Evolutionary conservation across 2,113 vertebrate species (phyloP).

Genomic region (Orcinus orca): DNA sequence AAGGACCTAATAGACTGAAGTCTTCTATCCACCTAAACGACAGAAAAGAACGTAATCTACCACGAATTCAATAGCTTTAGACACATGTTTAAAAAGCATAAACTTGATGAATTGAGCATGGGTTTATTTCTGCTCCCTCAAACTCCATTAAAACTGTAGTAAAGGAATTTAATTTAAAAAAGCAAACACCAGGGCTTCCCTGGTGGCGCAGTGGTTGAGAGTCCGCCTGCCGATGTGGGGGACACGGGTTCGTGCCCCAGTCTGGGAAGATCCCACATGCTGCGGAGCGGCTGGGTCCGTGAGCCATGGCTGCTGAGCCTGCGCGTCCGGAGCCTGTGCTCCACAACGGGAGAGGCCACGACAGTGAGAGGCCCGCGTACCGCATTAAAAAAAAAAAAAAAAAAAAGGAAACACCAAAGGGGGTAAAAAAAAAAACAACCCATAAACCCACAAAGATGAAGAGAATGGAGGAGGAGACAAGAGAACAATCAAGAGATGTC

Average conservation of each 20-base stretch:
- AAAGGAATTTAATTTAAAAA: slow-evolving; percentile 9
- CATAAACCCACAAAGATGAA: neutral
- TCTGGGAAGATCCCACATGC: no score
- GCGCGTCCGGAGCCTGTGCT: no score
- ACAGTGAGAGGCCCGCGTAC: no score
- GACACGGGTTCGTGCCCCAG: no score
- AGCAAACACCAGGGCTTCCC: neutral
- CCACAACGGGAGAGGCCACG: no score
- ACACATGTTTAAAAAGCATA: slow-evolving; percentile 16
- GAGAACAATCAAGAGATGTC: neutral
- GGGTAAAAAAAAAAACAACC: neutral
- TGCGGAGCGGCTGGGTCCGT: no score
- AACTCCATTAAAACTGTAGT: neutral
- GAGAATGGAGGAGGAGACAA: neutral
- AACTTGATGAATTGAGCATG: neutral
- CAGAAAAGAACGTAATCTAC: neutral
- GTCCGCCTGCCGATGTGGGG: no score
- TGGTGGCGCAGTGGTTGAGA: no score
- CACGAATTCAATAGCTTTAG: neutral
- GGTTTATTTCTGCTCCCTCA: neutral
- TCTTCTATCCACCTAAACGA: neutral
- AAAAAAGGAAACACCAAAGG: neutral
- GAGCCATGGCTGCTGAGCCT: no score
- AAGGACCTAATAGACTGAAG: neutral
- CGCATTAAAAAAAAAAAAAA: no score